Conservation (phyloP, 1,140 invertebrate species). For the Drosophila melanica region DNA sequence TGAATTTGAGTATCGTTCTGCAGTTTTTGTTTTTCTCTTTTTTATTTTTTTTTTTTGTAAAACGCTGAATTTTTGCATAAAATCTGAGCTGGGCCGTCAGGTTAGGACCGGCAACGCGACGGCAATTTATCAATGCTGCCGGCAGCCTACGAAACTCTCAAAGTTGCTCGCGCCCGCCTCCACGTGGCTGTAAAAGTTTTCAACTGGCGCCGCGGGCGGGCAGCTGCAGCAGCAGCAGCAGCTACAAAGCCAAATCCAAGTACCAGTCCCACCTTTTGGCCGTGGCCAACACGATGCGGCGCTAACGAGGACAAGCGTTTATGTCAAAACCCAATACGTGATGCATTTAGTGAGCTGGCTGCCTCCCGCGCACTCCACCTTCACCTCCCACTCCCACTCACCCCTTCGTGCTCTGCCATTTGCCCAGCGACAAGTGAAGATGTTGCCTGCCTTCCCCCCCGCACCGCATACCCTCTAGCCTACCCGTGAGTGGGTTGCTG, state of each 20-base stretch:
- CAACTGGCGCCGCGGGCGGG: slow-evolving; percentile 62
- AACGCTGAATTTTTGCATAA: slow-evolving; percentile 65
- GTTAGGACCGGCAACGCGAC: slow-evolving; percentile 34
- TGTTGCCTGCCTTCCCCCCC: not conserved
- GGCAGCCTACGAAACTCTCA: slow-evolving; percentile 66
- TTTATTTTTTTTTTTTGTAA: slow-evolving; percentile 9
- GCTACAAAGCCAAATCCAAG: slow-evolving; percentile 39
- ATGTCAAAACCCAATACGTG: slow-evolving; percentile 82
- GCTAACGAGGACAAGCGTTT: slow-evolving; percentile 82
- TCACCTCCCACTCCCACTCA: slow-evolving; percentile 3
- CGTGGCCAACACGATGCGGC: slow-evolving; percentile 68
- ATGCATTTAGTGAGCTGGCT: slow-evolving; percentile 71
- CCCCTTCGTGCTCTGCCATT: slow-evolving; percentile 10
- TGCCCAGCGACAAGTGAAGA: slow-evolving; percentile 8
- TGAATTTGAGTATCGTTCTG: slow-evolving; percentile 22
- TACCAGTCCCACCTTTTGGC: slow-evolving; percentile 33
- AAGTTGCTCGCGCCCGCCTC: slow-evolving; percentile 44
- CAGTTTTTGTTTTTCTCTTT: too few species aligned
- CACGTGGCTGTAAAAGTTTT: slow-evolving; percentile 64
- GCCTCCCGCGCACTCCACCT: not conserved
- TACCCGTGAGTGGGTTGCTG: slow-evolving; percentile 8
- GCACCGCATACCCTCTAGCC: too few species aligned
- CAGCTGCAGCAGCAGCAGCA: slow-evolving; percentile 29
- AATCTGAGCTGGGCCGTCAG: slow-evolving; percentile 56
- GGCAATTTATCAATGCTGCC: slow-evolving; percentile 79